Conservation (phyloP, 1,140 invertebrate species). For the Ylistrum balloti region DNA sequence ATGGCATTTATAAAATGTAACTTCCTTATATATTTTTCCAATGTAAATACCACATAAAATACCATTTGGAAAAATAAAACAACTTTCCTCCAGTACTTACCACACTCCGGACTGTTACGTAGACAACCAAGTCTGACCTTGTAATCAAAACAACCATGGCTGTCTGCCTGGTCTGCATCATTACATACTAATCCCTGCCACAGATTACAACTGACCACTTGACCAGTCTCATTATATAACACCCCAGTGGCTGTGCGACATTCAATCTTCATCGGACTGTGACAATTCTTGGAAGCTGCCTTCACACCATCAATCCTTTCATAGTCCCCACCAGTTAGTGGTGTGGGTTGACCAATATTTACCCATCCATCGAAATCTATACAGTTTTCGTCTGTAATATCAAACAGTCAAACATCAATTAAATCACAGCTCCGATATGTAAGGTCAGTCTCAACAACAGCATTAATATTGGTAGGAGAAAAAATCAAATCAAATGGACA, state of each 20-base stretch:
- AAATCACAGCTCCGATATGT: no score
- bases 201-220: constrained; percentile 89
- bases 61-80: no score
- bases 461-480: no score
- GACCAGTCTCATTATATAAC: constrained; percentile 64
- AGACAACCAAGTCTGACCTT: constrained; percentile 78
- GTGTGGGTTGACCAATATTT: constrained; percentile 64
- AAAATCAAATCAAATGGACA: no score
- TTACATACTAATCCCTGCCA: constrained; percentile 88
- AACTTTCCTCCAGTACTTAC: constrained; percentile 67
- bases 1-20: no score
- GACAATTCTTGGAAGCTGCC: constrained; percentile 60
- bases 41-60: no score
- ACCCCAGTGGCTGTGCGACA: constrained; percentile 71
- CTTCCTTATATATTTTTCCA: no score
- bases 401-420: no score
- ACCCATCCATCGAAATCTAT: constrained; percentile 70
- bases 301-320: constrained; percentile 64
- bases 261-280: constrained; percentile 73
- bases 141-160: constrained; percentile 74
- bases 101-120: constrained; percentile 67
- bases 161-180: constrained; percentile 67
- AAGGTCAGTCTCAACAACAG: no score
- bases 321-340: constrained; percentile 60
- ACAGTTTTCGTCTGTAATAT: constrained; percentile 64